Evolutionary conservation across 2,797 vertebrate species (phyloP).

Genomic region (Pseudomugil gertrudae): DNA sequence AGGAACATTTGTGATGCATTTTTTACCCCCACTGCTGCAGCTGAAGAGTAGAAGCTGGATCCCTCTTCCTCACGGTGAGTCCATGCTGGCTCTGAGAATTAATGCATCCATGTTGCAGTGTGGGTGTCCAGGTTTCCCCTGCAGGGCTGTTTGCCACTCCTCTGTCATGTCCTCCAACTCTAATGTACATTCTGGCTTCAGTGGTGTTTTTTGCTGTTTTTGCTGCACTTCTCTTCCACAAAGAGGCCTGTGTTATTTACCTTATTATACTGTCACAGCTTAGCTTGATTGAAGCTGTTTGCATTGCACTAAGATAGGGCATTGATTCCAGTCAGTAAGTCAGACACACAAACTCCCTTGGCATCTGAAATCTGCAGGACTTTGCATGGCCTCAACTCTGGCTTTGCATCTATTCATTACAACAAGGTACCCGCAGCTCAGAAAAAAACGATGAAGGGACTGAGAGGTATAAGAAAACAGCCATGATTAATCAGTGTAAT

Average conservation of each 20-base stretch:
- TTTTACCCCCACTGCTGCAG: slow-evolving; percentile 51
- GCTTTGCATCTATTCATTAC: slow-evolving; percentile 24
- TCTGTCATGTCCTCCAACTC: slow-evolving; percentile 7
- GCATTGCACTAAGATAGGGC: slow-evolving; percentile 4
- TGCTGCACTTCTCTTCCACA: neutral
- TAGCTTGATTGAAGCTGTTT: slow-evolving; percentile 21
- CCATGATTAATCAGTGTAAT: neutral
- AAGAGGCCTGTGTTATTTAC: neutral
- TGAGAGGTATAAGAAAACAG: slow-evolving; percentile 2
- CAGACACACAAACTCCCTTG: slow-evolving; percentile 14
- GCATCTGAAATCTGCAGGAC: slow-evolving; percentile 28
- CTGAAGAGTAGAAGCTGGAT: slow-evolving; percentile 29
- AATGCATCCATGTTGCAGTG: slow-evolving; percentile 34
- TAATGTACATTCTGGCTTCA: neutral
- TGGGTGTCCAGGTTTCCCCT: slow-evolving; percentile 20
- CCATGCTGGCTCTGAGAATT: slow-evolving; percentile 41
- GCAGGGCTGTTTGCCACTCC: slow-evolving; percentile 9
- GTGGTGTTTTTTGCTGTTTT: neutral
- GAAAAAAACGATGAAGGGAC: neutral
- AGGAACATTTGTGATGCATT: slow-evolving; percentile 50
- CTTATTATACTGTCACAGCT: neutral
- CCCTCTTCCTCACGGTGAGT: slow-evolving; percentile 37
- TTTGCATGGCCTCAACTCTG: slow-evolving; percentile 15
- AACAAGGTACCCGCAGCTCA: slow-evolving; percentile 11
- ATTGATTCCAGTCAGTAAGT: slow-evolving; percentile 26